Conservation (phyloP, 2,888 invertebrate genomes). For the Caenorhabditis becei region DNA sequence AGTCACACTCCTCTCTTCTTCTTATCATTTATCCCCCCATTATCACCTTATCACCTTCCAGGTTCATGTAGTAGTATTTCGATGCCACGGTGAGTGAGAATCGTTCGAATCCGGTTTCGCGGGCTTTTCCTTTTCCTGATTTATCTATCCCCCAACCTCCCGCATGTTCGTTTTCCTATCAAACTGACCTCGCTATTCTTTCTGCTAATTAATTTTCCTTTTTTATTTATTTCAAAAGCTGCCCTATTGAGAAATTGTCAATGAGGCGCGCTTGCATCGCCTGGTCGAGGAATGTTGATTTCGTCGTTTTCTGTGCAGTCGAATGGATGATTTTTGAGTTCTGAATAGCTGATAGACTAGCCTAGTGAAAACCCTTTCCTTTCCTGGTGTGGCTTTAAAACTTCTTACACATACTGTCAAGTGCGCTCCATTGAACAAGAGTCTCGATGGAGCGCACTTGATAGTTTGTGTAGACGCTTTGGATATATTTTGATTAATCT, state of each 20-base stretch:
- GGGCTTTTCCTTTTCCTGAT: constrained; percentile 6
- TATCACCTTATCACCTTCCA: constrained; percentile 33
- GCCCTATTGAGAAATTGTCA: not conserved
- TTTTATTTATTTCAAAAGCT: constrained; percentile 10
- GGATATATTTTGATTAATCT: not conserved
- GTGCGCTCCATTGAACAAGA: no score
- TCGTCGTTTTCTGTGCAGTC: no score
- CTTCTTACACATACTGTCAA: not conserved
- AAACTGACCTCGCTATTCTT: constrained; percentile 5
- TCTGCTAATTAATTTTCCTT: constrained; percentile 3
- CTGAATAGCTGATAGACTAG: no score
- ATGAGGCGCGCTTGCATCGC: constrained; percentile 28
- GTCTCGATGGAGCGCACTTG: no score
- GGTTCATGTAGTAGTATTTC: constrained; percentile 66
- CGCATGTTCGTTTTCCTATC: constrained; percentile 36
- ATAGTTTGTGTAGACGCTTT: not conserved
- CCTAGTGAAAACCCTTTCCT: not conserved
- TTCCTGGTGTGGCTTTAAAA: constrained; percentile 8
- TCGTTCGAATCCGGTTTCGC: constrained; percentile 5
- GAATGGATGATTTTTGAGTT: not conserved
- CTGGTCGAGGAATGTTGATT: not conserved
- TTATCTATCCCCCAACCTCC: constrained; percentile 15
- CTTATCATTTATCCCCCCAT: not conserved
- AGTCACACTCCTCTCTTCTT: not conserved
- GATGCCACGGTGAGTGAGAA: constrained; percentile 62